Conservation (phyloP, 2,888 invertebrate species). For the Abrostola triplasia region DNA sequence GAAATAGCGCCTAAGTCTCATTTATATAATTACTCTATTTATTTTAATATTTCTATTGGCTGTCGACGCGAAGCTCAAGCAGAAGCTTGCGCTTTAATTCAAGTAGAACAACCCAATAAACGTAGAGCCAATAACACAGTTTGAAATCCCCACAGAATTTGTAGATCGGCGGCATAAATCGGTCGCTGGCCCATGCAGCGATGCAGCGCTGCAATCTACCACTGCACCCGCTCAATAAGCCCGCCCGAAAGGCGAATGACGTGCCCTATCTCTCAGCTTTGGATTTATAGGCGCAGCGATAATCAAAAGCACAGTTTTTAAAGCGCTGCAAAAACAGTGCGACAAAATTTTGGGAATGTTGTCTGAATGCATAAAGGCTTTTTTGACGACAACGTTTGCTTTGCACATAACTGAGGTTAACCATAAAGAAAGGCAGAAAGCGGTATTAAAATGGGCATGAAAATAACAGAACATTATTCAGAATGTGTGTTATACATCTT, state of each 20-base stretch:
- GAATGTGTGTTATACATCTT: not conserved
- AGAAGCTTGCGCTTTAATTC: constrained; percentile 16
- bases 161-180: constrained; percentile 51
- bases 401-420: not conserved
- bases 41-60: constrained; percentile 5
- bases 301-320: constrained; percentile 45
- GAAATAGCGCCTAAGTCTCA: too few relatives aligned
- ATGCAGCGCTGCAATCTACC: constrained; percentile 46
- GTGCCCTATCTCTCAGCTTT: constrained; percentile 56
- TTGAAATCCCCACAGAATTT: constrained; percentile 53
- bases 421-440: not conserved
- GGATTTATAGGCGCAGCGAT: constrained; percentile 52
- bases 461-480: not conserved
- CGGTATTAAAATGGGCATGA: not conserved
- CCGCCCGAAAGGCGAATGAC: constrained; percentile 55
- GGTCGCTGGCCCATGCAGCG: constrained; percentile 42
- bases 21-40: constrained; percentile 9
- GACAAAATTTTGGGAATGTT: constrained; percentile 21
- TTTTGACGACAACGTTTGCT: constrained; percentile 6
- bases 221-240: constrained; percentile 58
- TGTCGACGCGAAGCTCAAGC: constrained; percentile 1
- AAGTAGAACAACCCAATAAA: constrained; percentile 43
- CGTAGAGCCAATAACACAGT: constrained; percentile 43
- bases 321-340: constrained; percentile 38
- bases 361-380: constrained; percentile 15